Base-by-base conservation (phyloP, 2,888 invertebrate species). In the Empis livida region DNA sequence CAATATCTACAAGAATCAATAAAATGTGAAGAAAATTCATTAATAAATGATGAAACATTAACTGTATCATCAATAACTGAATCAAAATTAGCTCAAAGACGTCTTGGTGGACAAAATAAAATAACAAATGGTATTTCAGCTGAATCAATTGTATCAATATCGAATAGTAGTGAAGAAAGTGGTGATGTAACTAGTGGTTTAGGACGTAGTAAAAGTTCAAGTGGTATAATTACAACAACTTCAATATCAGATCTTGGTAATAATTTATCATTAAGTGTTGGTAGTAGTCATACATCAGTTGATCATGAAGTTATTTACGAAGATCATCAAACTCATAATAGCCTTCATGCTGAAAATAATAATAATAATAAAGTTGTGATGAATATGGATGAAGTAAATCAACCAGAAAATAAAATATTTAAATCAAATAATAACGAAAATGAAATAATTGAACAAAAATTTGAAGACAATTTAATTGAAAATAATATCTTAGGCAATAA, bases 121-220 rank as follows among this genome's bases (percentile, higher is more conserved):
- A n/a, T 13, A n/a, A n/a, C 35, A 35, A 13, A 35, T 35, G 35
- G n/a, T n/a, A 35, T n/a, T 35, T 35, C 35, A 13, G n/a, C 13
- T 35, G 35, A 35, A 13, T 23, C 41, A 9, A 27, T 41, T 10
- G 41, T 41, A 14, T 41, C 41, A 14, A 27, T 41, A 41, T 41
- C 41, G 20, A 41, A 14, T 27, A 20, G 23, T 27, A 49, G 50
- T 47, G 47, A 49, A 16, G 56, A 58, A 43, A 60, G 56, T 27
- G 62, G 58, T 42, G 59, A 57, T 49, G 51, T 53, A 17, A 61
- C 59, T 8, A 61, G 61, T 50, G 63, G 59, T 5, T 47, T 62
- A 44, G 59, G 61, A 3, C 57, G 55, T 14, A 63, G 61, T 50
- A 62, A 61, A 47, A 61, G 61, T n/a, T 59, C 59, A 13, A 62